phyloP scores from a whole-genome alignment of 2,113 vertebrate genomes.

The Cololabis saira region DNA sequence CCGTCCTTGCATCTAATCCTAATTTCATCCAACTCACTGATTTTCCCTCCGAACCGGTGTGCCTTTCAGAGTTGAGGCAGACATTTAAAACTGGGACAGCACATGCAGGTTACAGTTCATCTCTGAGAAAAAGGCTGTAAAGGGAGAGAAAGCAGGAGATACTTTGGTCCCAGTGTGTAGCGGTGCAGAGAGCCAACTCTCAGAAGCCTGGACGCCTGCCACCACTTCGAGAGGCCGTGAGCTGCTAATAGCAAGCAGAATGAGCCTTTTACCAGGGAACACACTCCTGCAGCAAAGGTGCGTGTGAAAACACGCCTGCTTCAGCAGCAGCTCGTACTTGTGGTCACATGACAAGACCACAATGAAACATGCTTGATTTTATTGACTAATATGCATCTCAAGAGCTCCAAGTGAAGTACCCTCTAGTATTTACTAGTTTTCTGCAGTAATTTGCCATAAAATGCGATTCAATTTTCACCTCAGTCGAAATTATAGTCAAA shows the following conservation, averaged over 20 bases:
- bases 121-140: slow-evolving; percentile 18
- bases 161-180: slow-evolving; percentile 10
- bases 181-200: slow-evolving; percentile 10
- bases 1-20: neutral
- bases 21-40: neutral
- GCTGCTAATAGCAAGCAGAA: slow-evolving; percentile 30
- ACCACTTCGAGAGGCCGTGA: slow-evolving; percentile 40
- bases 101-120: slow-evolving; percentile 12
- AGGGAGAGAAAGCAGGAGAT: slow-evolving; percentile 11
- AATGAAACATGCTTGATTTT: too few species aligned
- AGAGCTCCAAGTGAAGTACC: too few species aligned
- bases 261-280: slow-evolving; percentile 37
- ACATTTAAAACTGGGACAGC: slow-evolving; percentile 6
- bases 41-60: slow-evolving; percentile 6
- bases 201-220: slow-evolving; percentile 37
- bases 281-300: slow-evolving; percentile 38
- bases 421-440: too few species aligned
- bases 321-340: too few species aligned
- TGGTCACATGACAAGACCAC: too few species aligned
- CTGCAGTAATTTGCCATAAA: too few species aligned
- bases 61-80: neutral
- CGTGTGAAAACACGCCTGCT: neutral
- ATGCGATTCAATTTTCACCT: too few species aligned
- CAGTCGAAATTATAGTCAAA: too few species aligned
- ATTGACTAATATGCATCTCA: too few species aligned